Evolutionary conservation across 30 jellyfish, hydroid and myxozoan genomes (phyloP).

Genomic region (Phacellophora camtschatica): DNA sequence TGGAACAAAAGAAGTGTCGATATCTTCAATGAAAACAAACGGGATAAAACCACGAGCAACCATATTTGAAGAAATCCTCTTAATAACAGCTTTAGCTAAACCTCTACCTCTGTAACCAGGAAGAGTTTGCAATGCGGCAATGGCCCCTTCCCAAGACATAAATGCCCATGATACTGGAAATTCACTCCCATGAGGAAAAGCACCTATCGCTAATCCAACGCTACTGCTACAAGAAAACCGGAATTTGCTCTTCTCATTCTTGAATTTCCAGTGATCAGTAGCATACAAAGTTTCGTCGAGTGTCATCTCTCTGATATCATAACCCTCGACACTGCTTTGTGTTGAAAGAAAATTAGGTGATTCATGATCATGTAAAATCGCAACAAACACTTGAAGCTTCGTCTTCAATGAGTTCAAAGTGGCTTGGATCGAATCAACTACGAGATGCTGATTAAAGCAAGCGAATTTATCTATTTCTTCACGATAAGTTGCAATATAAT

Average conservation of each 20-base stretch:
- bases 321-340: background rate
- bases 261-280: slow-evolving; percentile 43
- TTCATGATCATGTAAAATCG: slow-evolving; percentile 16
- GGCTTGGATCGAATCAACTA: too few species aligned
- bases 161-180: slow-evolving; percentile 64
- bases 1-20: slow-evolving; percentile 29
- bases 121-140: slow-evolving; percentile 47
- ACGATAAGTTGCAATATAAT: background rate
- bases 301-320: slow-evolving; percentile 48
- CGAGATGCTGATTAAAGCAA: background rate
- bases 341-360: background rate
- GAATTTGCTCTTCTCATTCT: background rate
- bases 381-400: slow-evolving; percentile 19
- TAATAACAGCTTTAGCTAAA: slow-evolving; percentile 46
- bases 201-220: slow-evolving; percentile 48
- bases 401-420: background rate
- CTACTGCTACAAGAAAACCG: slow-evolving; percentile 47
- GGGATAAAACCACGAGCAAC: slow-evolving; percentile 28
- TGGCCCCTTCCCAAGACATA: slow-evolving; percentile 65
- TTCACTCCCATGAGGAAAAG: slow-evolving; percentile 16
- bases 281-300: slow-evolving; percentile 34
- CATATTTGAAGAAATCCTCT: background rate
- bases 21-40: slow-evolving; percentile 34
- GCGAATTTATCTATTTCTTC: background rate
- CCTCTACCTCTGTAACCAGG: slow-evolving; percentile 52